These are phyloP conservation scores for Cercopithecus mona DNA, from an alignment of 2,113 vertebrate genomes.

Conservation along the genomic window DNA sequence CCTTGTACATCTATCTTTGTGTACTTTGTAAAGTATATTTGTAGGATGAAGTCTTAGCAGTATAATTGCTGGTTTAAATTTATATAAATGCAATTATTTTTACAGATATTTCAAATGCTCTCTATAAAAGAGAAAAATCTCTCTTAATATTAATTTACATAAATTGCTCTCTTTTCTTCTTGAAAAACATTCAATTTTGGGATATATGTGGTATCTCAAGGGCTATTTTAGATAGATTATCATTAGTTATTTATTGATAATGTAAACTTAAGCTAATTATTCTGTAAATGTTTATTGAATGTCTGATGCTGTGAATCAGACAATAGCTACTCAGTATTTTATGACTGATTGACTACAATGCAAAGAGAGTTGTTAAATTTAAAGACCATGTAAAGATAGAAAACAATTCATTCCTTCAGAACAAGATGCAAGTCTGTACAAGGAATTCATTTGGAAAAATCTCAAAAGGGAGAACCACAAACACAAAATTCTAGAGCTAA, in stretches of 20 bases:
- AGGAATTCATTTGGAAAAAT: background rate
- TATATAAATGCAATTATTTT: background rate
- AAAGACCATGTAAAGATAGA: slow-evolving; percentile 1
- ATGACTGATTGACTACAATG: background rate
- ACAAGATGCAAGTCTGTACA: background rate
- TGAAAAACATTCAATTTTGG: background rate
- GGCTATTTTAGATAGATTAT: background rate
- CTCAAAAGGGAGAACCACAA: background rate
- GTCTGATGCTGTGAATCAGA: background rate
- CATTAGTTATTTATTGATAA: slow-evolving; percentile 1
- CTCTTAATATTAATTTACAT: slow-evolving; percentile 25
- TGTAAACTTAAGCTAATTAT: background rate
- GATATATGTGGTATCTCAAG: background rate
- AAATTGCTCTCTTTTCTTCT: background rate
- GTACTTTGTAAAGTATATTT: background rate
- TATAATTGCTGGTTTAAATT: background rate
- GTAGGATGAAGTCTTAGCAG: background rate
- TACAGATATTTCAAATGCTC: background rate
- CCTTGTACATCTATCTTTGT: background rate
- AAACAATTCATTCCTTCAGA: slow-evolving; percentile 31
- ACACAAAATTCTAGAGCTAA: background rate
- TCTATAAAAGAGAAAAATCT: background rate
- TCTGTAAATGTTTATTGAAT: background rate
- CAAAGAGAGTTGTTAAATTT: slow-evolving; percentile 13
- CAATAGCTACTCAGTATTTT: background rate